Conservation (phyloP, 2,113 vertebrate species). For the Stictonetta naevosa region DNA sequence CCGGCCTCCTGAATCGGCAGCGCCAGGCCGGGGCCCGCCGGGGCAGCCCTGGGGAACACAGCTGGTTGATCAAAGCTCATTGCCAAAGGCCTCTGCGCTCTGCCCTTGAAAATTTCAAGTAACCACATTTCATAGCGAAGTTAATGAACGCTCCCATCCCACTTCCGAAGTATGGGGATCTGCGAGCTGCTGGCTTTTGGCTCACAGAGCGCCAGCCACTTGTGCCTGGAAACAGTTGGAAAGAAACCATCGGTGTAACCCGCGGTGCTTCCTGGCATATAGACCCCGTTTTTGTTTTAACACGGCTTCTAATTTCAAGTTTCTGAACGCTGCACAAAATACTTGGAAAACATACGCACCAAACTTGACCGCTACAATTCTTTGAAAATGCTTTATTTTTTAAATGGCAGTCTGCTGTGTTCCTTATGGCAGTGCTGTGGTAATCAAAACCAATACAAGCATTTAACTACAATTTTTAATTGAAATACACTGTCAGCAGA, state of each 20-base stretch:
- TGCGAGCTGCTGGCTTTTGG: background rate
- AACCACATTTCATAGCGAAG: background rate
- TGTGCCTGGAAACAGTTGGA: background rate
- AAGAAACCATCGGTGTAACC: background rate
- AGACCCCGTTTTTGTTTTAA: background rate
- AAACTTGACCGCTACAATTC: background rate
- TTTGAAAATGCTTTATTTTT: background rate
- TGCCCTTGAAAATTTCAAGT: background rate
- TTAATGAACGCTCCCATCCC: background rate
- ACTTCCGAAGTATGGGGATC: background rate
- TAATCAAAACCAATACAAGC: background rate
- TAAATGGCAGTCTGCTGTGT: background rate
- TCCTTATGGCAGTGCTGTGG: background rate
- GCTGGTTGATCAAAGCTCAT: background rate
- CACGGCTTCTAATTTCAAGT: background rate
- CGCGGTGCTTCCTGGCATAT: rapidly evolving
- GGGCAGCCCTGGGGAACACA: background rate
- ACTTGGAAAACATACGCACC: background rate
- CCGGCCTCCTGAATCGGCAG: rapidly evolving
- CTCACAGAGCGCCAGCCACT: background rate
- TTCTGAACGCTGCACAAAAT: background rate
- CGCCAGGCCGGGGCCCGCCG: rapidly evolving
- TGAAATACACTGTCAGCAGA: background rate
- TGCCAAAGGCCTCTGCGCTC: background rate
- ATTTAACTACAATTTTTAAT: background rate